Evolutionary conservation across 1,140 invertebrate species (phyloP).

Genomic region (Helicoverpa armigera): DNA sequence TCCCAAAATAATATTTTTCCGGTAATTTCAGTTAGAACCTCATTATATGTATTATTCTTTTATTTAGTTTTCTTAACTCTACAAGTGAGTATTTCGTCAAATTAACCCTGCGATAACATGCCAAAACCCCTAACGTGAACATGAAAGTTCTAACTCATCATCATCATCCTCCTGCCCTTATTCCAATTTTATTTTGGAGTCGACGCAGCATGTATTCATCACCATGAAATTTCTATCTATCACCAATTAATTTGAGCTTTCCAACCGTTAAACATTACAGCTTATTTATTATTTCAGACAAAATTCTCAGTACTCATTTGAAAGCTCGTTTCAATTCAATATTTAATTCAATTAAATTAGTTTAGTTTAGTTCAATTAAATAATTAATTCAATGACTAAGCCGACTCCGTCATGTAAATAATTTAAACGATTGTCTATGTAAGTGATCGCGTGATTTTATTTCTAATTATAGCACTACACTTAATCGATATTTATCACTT

Average conservation of each 20-base stretch:
- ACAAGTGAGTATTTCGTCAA: too few species aligned
- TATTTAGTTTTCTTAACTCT: too few species aligned
- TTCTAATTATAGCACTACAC: constrained; percentile 21
- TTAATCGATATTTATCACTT: constrained; percentile 24
- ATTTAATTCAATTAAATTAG: constrained; percentile 16
- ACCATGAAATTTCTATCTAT: too few species aligned
- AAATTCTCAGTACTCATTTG: neutral
- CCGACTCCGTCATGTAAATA: neutral
- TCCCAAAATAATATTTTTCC: too few species aligned
- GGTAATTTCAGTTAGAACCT: too few species aligned
- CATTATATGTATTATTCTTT: too few species aligned
- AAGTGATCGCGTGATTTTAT: constrained; percentile 23
- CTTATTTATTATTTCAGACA: neutral
- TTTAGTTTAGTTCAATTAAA: constrained; percentile 12
- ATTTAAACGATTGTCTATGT: constrained; percentile 5
- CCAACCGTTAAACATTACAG: neutral
- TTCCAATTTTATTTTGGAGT: too few species aligned
- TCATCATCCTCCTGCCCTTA: too few species aligned
- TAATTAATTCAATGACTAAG: constrained; percentile 15
- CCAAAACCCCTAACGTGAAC: too few species aligned
- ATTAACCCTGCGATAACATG: too few species aligned
- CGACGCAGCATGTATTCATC: too few species aligned
- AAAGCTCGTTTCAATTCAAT: constrained; percentile 3
- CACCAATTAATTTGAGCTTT: neutral
- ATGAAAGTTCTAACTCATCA: too few species aligned